Percentiles rank a stretch among this genome's conserved stretches.
Evolutionary conservation across 2,888 invertebrate species (phyloP).

Genomic region (Rhynchonema sp.): DNA sequence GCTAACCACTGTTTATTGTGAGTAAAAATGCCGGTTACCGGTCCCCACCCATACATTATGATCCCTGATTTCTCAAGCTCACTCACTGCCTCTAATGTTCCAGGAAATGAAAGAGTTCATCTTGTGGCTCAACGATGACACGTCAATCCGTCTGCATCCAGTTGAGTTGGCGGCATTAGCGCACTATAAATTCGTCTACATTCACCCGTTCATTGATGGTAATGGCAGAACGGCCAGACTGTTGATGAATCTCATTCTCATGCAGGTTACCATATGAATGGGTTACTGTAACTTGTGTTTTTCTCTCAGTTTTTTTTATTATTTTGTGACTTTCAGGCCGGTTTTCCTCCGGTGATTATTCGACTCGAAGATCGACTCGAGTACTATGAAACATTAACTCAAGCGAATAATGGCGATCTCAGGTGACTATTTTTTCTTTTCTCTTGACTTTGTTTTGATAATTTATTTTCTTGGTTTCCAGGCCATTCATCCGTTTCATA

Average conservation of each 20-base stretch:
- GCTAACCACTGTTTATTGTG: no score
- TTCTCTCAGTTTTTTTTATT: no score
- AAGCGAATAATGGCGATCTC: constrained; percentile 81
- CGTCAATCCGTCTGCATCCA: constrained; percentile 36
- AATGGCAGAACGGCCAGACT: constrained; percentile 85
- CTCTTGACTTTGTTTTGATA: no score
- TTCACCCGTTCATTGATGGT: constrained; percentile 90
- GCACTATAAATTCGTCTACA: constrained; percentile 85
- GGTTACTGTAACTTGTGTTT: no score
- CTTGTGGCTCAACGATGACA: constrained; percentile 71
- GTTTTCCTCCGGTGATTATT: constrained; percentile 85
- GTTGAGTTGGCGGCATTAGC: constrained; percentile 83
- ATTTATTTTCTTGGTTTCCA: no score
- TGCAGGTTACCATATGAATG: no score
- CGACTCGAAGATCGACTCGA: constrained; percentile 49
- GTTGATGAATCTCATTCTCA: constrained; percentile 81
- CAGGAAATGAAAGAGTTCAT: constrained; percentile 65
- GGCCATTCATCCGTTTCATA: constrained; percentile 48
- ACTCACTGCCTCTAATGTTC: no score
- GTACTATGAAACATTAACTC: constrained; percentile 61
- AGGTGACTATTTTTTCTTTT: no score
- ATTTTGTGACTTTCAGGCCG: no score
- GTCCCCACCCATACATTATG: no score
- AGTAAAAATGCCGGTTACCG: no score
- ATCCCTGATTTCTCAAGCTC: no score